These are phyloP conservation scores for Drosophila trapezifrons DNA, from an alignment of 1,140 invertebrate species.

Conservation along the genomic window DNA sequence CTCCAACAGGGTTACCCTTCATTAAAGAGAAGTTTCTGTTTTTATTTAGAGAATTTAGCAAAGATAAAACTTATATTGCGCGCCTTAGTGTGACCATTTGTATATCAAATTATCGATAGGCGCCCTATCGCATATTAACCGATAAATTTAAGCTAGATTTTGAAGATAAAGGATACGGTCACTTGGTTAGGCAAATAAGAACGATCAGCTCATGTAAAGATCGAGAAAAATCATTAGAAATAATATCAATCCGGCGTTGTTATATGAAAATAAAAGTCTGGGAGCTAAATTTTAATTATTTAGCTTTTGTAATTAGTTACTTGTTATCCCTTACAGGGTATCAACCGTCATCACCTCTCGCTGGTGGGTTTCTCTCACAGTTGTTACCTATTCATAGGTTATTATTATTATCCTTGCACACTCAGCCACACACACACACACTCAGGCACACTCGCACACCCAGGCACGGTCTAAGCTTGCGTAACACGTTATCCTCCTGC, in stretches of 20 bases:
- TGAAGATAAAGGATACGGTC: no score
- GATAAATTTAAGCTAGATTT: no score
- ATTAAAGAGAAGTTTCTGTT: not conserved
- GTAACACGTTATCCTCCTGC: slow-evolving; percentile 72
- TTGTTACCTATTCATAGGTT: slow-evolving; percentile 82
- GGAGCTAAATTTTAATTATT: no score
- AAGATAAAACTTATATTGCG: not conserved
- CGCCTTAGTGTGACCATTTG: no score
- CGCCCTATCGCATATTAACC: no score
- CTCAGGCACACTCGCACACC: slow-evolving; percentile 18
- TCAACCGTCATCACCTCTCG: not conserved
- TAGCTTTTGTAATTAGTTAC: not conserved
- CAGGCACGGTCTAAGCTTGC: slow-evolving; percentile 57
- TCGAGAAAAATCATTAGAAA: no score
- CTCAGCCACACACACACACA: slow-evolving; percentile 55
- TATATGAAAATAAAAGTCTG: no score
- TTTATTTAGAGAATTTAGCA: not conserved
- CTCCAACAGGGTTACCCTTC: slow-evolving; percentile 23
- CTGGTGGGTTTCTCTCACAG: slow-evolving; percentile 16
- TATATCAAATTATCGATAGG: no score
- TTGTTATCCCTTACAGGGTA: slow-evolving; percentile 5
- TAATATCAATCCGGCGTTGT: no score
- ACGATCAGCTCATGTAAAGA: no score
- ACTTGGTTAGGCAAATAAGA: no score
- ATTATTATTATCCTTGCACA: slow-evolving; percentile 81